phyloP scores from a whole-genome alignment of 1,140 invertebrate species.

The Drosophila sproati region DNA sequence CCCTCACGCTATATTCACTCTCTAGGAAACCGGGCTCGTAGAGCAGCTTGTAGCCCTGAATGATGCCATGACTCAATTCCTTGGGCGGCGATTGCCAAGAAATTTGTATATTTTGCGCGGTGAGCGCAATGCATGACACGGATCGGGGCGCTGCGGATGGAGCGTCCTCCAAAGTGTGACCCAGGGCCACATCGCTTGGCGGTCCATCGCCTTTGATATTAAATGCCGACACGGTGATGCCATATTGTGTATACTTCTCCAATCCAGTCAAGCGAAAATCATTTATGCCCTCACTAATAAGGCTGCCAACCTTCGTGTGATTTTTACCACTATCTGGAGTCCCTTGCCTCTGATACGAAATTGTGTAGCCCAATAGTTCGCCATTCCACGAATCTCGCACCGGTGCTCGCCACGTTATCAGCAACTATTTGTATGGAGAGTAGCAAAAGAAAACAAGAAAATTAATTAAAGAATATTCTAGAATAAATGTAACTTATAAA shows the following conservation, averaged over 20 bases:
- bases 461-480: neutral
- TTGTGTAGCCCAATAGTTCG: constrained; percentile 91
- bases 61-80: constrained; percentile 89
- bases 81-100: constrained; percentile 91
- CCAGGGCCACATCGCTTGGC: constrained; percentile 88
- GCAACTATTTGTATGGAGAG: constrained; percentile 81
- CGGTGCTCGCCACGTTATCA: constrained; percentile 92
- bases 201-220: constrained; percentile 93
- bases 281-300: constrained; percentile 85
- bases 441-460: neutral
- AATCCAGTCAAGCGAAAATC: constrained; percentile 88
- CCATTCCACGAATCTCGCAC: constrained; percentile 92
- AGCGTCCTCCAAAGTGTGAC: constrained; percentile 92
- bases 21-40: constrained; percentile 89
- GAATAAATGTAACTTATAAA: too few species aligned
- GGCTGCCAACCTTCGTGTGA: constrained; percentile 85
- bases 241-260: constrained; percentile 92
- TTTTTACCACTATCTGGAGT: constrained; percentile 82
- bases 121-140: constrained; percentile 88
- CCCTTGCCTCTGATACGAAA: constrained; percentile 87
- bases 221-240: constrained; percentile 91
- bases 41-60: constrained; percentile 92
- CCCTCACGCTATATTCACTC: constrained; percentile 86
- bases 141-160: constrained; percentile 89
- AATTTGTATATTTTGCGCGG: constrained; percentile 90